Conservation (phyloP, 1,140 invertebrate genomes). For the Danaus plexippus region DNA sequence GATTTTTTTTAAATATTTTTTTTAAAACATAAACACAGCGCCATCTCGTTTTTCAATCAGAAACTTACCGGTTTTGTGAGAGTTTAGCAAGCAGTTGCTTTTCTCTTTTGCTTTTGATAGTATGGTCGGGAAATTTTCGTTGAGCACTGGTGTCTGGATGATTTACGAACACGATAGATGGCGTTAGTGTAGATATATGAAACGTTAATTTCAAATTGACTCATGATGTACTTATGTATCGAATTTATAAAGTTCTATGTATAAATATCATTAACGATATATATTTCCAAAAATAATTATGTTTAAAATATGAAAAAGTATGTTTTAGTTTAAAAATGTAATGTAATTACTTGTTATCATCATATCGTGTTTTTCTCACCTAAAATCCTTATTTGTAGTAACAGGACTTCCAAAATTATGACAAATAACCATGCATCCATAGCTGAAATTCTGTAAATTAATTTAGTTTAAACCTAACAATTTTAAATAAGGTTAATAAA, state of each 20-base stretch:
- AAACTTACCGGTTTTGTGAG: constrained; percentile 41
- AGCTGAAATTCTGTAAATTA: constrained; percentile 28
- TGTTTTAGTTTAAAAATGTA: neutral
- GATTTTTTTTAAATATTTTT: too few relatives aligned
- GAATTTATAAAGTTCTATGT: too few relatives aligned
- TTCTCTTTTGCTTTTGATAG: constrained; percentile 14
- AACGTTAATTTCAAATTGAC: too few relatives aligned
- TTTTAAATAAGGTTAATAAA: too few relatives aligned
- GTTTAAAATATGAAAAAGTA: neutral
- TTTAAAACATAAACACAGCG: constrained; percentile 13
- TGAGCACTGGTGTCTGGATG: constrained; percentile 38
- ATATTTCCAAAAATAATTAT: too few relatives aligned
- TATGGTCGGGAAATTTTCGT: constrained; percentile 15
- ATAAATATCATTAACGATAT: too few relatives aligned
- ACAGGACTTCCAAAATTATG: constrained; percentile 46
- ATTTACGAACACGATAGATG: constrained; percentile 15
- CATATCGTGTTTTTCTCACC: constrained; percentile 34
- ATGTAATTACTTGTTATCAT: too few relatives aligned
- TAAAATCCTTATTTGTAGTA: constrained; percentile 50
- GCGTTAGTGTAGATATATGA: constrained; percentile 7
- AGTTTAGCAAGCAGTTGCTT: constrained; percentile 36
- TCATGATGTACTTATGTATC: too few relatives aligned
- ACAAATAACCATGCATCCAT: constrained; percentile 54
- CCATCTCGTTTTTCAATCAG: constrained; percentile 26
- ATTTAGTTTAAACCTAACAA: too few relatives aligned